Conservation (phyloP, 2,113 vertebrate genomes). For the Arizona elegans region DNA sequence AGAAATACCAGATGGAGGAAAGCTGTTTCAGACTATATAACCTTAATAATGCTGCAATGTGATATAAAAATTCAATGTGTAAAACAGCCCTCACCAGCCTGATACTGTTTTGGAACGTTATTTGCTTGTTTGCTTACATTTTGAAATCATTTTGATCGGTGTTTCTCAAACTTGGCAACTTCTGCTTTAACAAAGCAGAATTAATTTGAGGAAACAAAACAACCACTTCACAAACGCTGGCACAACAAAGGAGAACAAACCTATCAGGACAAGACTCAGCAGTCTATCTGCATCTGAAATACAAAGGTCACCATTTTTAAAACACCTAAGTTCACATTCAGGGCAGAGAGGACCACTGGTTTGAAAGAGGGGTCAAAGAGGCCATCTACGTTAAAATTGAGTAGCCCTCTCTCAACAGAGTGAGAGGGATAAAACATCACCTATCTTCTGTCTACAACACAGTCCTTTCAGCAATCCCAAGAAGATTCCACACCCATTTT, state of each 20-base stretch:
- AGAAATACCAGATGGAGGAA: neutral
- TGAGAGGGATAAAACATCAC: too few relatives aligned
- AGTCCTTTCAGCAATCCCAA: neutral
- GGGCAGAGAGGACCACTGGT: neutral
- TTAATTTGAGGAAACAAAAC: neutral
- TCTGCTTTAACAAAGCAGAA: neutral
- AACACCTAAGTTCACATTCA: neutral
- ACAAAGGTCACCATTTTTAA: neutral
- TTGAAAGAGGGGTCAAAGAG: neutral
- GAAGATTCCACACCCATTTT: neutral
- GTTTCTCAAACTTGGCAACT: neutral
- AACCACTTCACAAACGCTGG: neutral
- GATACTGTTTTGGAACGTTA: neutral
- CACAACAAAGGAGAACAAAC: neutral
- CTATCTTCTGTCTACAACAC: too few relatives aligned
- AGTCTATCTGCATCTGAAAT: neutral
- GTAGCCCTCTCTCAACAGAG: neutral
- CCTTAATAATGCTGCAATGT: neutral
- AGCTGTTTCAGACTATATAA: neutral
- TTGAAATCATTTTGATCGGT: neutral
- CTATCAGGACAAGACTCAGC: neutral
- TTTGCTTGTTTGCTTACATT: neutral
- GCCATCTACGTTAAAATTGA: neutral
- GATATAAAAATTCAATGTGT: neutral
- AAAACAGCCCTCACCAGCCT: neutral